These are phyloP conservation scores for Telmatherina bonti DNA, from an alignment of 2,797 vertebrate species.

Conservation along the genomic window DNA sequence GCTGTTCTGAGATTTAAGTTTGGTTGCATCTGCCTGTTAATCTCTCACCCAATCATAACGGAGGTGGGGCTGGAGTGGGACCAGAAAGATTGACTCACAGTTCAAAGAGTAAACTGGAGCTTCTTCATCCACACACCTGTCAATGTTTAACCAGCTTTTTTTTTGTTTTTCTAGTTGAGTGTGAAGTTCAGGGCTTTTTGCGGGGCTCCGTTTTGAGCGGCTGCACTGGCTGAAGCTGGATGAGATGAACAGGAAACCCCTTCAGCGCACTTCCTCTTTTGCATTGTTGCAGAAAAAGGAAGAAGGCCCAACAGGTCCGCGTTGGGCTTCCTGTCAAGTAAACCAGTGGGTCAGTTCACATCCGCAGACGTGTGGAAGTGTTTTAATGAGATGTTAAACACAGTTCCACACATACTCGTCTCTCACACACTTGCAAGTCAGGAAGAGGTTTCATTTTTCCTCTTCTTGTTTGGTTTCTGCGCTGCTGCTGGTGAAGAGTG, in stretches of 20 bases:
- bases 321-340: conserved; percentile 66
- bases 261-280: conserved; percentile 74
- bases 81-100: conserved; percentile 59
- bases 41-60: conserved; percentile 65
- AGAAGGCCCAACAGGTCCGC: conserved; percentile 75
- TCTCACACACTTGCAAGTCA: conserved; percentile 34
- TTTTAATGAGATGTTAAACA: conserved; percentile 34
- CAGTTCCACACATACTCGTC: conserved; percentile 9
- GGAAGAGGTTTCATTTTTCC: conserved; percentile 20
- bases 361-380: conserved; percentile 63
- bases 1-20: conserved; percentile 1
- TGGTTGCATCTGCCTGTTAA: conserved; percentile 3
- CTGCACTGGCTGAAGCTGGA: conserved; percentile 36
- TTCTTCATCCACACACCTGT: conserved; percentile 49
- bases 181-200: conserved; percentile 57
- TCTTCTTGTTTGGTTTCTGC: conserved; percentile 46
- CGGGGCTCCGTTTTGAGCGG: conserved; percentile 1
- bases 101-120: conserved; percentile 70
- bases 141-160: conserved; percentile 78
- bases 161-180: conserved; percentile 24
- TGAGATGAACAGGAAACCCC: conserved; percentile 67
- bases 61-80: conserved; percentile 70
- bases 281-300: conserved; percentile 81
- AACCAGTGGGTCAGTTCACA: conserved; percentile 60
- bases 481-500: conserved; percentile 18